Percentiles rank a stretch among this genome's conserved stretches.
Conservation (phyloP, 2,797 vertebrate species). For the Sylvia borin region DNA sequence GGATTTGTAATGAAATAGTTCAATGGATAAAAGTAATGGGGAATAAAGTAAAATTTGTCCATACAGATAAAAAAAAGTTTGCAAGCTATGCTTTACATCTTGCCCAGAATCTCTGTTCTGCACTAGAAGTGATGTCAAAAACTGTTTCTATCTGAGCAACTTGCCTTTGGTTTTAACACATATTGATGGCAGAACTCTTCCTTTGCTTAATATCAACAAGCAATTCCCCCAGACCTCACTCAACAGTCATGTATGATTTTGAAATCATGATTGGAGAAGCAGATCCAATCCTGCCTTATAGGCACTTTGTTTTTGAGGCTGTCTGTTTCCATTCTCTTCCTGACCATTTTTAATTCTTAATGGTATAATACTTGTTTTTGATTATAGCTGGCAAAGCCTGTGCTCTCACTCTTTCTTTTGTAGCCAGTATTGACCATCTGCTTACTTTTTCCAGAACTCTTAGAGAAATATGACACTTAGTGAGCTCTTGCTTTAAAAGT, state of each 20-base stretch:
- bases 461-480: not conserved
- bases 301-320: not conserved
- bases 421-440: not conserved
- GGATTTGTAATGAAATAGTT: not conserved
- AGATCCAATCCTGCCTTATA: not conserved
- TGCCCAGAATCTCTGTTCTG: not conserved
- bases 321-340: not conserved
- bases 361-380: not conserved
- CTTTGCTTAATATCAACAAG: not conserved
- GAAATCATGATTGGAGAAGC: not conserved
- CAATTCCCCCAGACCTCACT: not conserved
- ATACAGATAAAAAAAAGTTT: not conserved
- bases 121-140: not conserved
- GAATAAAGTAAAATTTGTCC: not conserved
- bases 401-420: not conserved
- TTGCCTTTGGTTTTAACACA: not conserved
- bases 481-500: not conserved
- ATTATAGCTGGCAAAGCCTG: not conserved
- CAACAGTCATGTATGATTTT: not conserved
- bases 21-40: not conserved
- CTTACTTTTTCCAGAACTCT: not conserved
- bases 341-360: not conserved
- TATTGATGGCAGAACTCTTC: not conserved
- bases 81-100: not conserved
- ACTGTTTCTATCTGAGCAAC: not conserved